Evolutionary conservation across 2,113 vertebrate genomes (phyloP).

Genomic region (Ictidomys tridecemlineatus): DNA sequence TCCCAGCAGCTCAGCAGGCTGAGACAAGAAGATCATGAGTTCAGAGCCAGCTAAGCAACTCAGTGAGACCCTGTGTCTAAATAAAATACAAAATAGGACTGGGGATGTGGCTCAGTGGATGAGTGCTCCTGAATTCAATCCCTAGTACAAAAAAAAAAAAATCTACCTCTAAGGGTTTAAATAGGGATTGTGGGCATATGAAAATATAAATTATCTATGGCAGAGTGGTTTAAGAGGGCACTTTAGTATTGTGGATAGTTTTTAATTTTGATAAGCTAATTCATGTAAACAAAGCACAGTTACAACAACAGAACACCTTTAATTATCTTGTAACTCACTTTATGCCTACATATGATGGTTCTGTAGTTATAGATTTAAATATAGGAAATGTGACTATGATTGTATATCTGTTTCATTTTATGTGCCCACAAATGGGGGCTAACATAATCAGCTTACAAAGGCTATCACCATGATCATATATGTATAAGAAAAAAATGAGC

Average conservation of each 20-base stretch:
- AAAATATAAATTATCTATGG: neutral
- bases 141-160: too few species aligned
- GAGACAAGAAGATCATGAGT: too few species aligned
- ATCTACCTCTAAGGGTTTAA: neutral
- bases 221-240: neutral
- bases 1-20: too few species aligned
- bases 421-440: neutral
- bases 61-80: neutral
- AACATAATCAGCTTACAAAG: neutral
- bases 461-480: neutral
- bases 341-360: conserved; percentile 18
- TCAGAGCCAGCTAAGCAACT: too few species aligned
- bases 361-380: conserved; percentile 21
- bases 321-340: conserved; percentile 7
- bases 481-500: neutral
- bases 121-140: neutral
- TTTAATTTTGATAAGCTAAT: conserved; percentile 40
- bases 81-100: neutral
- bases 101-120: neutral
- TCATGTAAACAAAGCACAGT: conserved; percentile 35
- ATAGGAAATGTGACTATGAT: neutral
- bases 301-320: neutral
- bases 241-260: neutral
- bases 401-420: neutral
- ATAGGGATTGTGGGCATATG: neutral